Evolutionary conservation across 2,113 vertebrate species (phyloP).

Genomic region (Neogale vison): DNA sequence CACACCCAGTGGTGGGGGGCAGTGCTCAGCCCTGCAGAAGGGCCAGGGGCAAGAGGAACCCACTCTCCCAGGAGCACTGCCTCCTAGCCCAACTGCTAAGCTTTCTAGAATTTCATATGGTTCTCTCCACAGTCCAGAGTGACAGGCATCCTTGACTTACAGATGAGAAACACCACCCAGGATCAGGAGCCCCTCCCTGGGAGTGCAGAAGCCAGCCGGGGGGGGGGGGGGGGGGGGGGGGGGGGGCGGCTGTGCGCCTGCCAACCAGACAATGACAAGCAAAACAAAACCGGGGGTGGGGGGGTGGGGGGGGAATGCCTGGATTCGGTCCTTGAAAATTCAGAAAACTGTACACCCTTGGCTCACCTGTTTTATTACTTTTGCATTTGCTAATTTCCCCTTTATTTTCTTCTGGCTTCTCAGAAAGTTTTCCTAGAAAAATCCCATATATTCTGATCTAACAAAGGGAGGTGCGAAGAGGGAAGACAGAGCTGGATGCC

Average conservation of each 20-base stretch:
- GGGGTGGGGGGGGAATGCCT: not conserved
- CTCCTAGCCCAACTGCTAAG: not conserved
- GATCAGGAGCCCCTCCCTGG: not conserved
- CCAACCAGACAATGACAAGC: not conserved
- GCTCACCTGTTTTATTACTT: not conserved
- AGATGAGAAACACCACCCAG: not conserved
- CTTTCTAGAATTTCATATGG: not conserved
- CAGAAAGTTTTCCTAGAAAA: not conserved
- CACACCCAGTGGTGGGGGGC: not conserved
- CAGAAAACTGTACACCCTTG: not conserved
- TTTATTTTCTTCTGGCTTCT: slow-evolving; percentile 1
- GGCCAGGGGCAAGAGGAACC: not conserved
- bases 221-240: no score
- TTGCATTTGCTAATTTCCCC: not conserved
- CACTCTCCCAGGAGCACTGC: not conserved
- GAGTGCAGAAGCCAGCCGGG: not conserved
- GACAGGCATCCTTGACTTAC: not conserved
- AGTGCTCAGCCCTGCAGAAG: not conserved
- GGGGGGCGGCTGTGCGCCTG: no score
- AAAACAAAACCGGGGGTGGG: not conserved
- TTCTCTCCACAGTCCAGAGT: not conserved
- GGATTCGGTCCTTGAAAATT: not conserved
- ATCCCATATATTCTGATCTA: not conserved
- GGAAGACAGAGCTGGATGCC: not conserved
- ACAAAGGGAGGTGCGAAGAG: not conserved